A percentile compares a stretch with the other conserved stretches of the same genome.
phyloP scores from a whole-genome alignment of 2,888 invertebrate species.

The Coenonympha glycerion region DNA sequence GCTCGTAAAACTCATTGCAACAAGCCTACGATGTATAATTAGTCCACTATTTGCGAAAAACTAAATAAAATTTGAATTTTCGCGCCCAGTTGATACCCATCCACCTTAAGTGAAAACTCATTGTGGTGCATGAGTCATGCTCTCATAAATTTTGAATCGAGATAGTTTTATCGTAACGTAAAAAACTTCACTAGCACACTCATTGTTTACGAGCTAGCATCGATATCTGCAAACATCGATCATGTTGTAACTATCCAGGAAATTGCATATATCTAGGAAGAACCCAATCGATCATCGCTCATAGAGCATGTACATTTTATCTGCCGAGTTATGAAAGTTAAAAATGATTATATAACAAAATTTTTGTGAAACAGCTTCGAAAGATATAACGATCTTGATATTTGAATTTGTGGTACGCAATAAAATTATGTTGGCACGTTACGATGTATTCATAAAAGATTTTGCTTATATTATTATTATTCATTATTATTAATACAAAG shows the following conservation, averaged over 20 bases:
- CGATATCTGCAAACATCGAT: slow-evolving; percentile 15
- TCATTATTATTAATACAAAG: no score
- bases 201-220: slow-evolving; percentile 8
- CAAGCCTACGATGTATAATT: no score
- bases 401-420: background rate
- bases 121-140: slow-evolving; percentile 1
- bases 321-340: slow-evolving; percentile 2
- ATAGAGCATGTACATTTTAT: slow-evolving; percentile 7
- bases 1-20: no score
- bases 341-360: background rate
- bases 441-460: no score
- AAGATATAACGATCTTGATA: background rate
- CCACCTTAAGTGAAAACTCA: slow-evolving; percentile 2
- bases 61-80: no score
- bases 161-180: background rate
- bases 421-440: no score
- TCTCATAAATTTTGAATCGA: slow-evolving; percentile 3
- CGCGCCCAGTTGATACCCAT: no score
- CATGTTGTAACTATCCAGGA: slow-evolving; percentile 10
- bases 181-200: background rate
- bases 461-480: no score
- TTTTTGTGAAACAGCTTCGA: background rate
- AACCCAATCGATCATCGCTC: slow-evolving; percentile 14
- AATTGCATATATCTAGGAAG: slow-evolving; percentile 9
- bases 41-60: no score